These are phyloP conservation scores for Triops cancriformis DNA, from an alignment of 1,140 invertebrate species.

Conservation along the genomic window DNA sequence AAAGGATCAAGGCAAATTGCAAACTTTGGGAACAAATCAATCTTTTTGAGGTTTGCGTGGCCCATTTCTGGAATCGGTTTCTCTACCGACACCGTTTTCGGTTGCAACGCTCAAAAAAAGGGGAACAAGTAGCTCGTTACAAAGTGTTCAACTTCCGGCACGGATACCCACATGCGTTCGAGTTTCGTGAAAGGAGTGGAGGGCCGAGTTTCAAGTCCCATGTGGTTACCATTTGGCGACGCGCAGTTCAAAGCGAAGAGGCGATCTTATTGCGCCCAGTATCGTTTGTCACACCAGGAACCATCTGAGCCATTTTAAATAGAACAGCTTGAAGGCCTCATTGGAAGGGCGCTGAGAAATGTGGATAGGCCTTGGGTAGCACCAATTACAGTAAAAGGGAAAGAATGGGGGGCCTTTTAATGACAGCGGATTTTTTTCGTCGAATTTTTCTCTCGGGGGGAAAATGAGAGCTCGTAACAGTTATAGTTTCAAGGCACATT, in stretches of 20 bases:
- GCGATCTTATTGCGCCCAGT: background rate
- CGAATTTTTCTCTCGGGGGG: background rate
- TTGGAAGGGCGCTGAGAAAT: no score
- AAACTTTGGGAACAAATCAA: background rate
- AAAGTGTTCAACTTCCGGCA: constrained; percentile 1
- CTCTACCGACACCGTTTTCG: background rate
- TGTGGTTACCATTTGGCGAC: background rate
- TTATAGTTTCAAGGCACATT: background rate
- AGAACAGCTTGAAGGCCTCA: no score
- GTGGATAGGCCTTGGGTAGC: no score
- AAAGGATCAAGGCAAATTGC: background rate
- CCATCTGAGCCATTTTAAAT: no score
- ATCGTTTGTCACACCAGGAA: background rate
- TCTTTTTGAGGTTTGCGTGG: background rate
- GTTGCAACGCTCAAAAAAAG: background rate
- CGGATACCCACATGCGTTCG: background rate
- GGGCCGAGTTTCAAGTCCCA: background rate
- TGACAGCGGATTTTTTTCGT: background rate
- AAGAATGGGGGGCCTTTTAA: background rate
- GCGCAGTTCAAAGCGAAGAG: background rate
- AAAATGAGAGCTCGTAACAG: background rate
- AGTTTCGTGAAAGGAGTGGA: background rate
- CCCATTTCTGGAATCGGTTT: background rate
- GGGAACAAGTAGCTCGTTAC: background rate
- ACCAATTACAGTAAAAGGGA: no score